Percentiles rank a stretch among this genome's conserved stretches.
Conservation (phyloP, 2,113 vertebrate species). For the Thryonomys swinderianus region DNA sequence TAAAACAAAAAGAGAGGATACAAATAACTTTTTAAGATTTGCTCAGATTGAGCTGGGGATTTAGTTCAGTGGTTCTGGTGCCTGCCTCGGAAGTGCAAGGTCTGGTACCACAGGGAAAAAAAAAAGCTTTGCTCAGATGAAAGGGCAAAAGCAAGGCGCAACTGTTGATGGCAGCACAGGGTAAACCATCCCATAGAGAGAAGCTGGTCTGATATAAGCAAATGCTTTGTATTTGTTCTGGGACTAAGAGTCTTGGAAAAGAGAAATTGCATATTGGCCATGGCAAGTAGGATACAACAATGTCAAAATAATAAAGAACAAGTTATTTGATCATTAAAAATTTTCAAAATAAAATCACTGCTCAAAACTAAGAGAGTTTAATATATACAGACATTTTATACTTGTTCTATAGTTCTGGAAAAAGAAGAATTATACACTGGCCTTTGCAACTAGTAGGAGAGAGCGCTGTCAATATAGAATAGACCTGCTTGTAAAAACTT, state of each 20-base stretch:
- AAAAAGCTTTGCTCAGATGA: background rate
- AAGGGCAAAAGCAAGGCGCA: background rate
- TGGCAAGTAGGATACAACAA: conserved; percentile 38
- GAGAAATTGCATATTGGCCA: background rate
- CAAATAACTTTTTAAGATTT: conserved; percentile 1
- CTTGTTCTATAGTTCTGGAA: conserved; percentile 50
- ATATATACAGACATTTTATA: conserved; percentile 32
- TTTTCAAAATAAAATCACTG: background rate
- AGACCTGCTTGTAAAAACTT: conserved; percentile 30
- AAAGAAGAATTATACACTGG: conserved; percentile 39
- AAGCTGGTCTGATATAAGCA: conserved; percentile 38
- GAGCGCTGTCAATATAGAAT: conserved; percentile 52
- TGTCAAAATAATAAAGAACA: background rate
- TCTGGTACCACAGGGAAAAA: too few relatives aligned
- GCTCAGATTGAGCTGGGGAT: background rate
- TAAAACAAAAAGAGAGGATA: conserved; percentile 57
- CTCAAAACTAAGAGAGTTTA: conserved; percentile 25
- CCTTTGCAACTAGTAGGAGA: background rate
- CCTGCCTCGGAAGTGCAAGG: too few relatives aligned
- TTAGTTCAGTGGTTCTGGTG: too few relatives aligned
- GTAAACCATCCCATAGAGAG: conserved; percentile 27
- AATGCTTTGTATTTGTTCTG: conserved; percentile 42
- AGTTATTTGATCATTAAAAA: background rate
- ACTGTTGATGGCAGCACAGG: background rate
- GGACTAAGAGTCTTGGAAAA: conserved; percentile 51